These are phyloP conservation scores for Lasioglossum leucozonium DNA, from an alignment of 2,888 invertebrate species.

Conservation along the genomic window DNA sequence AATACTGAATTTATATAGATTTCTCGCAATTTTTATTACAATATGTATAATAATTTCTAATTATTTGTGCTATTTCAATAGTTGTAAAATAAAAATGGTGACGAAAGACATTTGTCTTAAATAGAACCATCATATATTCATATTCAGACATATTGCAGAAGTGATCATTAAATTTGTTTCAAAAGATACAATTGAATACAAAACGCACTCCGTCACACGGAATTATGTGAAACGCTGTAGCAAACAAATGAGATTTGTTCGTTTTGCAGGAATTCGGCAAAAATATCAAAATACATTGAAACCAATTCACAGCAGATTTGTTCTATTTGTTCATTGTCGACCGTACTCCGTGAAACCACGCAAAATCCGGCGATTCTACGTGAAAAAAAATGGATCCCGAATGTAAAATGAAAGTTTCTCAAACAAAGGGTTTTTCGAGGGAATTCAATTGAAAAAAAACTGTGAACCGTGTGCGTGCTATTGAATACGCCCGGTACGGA, in stretches of 20 bases:
- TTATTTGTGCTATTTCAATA: too few relatives aligned
- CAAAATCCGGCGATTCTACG: neutral
- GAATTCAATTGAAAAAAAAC: neutral
- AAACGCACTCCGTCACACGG: neutral
- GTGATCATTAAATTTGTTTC: neutral
- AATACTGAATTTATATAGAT: neutral
- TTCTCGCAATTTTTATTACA: too few relatives aligned
- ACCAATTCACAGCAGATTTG: neutral
- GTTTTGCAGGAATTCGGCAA: neutral
- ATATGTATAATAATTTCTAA: too few relatives aligned
- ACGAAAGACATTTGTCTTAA: too few relatives aligned
- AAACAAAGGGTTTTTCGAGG: neutral
- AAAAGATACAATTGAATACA: neutral
- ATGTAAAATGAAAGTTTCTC: neutral
- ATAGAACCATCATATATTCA: too few relatives aligned
- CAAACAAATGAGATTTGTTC: neutral
- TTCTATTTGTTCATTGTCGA: neutral
- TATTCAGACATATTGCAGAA: neutral
- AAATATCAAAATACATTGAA: neutral
- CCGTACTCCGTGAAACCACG: neutral
- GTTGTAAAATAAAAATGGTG: too few relatives aligned
- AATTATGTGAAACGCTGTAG: neutral
- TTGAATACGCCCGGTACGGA: neutral
- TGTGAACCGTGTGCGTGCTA: neutral
- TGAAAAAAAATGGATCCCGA: neutral